A percentile compares a stretch with the other conserved stretches of the same genome.
Conservation (phyloP, 2,888 invertebrate species). For the Ichneumoninae sp. region DNA sequence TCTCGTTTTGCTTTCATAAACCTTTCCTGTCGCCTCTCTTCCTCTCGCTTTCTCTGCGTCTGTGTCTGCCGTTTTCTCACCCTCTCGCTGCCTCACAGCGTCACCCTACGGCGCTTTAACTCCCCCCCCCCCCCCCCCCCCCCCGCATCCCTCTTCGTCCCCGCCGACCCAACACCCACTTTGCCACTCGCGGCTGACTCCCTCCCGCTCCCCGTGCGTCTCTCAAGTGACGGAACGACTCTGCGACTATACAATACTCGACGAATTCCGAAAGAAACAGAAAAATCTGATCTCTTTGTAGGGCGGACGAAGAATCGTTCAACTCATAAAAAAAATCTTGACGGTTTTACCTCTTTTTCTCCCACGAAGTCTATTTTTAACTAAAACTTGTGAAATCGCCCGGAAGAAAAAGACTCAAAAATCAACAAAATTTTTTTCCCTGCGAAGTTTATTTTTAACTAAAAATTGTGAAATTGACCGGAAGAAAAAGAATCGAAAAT, state of each 20-base stretch:
- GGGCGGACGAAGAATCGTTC: background rate
- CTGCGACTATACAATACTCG: constrained; percentile 68
- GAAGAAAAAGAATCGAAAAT: background rate
- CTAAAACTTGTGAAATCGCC: no score
- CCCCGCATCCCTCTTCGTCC: constrained; percentile 40
- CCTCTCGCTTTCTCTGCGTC: constrained; percentile 61
- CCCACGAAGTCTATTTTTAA: no score
- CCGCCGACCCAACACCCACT: constrained; percentile 48
- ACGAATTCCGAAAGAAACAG: constrained; percentile 55
- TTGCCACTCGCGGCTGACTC: constrained; percentile 13
- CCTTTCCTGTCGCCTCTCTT: constrained; percentile 70
- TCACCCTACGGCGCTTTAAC: constrained; percentile 34
- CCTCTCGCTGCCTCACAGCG: constrained; percentile 41
- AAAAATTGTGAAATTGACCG: no score
- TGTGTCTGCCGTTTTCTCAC: constrained; percentile 12
- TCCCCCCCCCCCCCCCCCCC: background rate
- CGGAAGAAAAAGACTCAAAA: background rate
- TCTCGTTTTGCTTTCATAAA: constrained; percentile 80
- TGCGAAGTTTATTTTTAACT: no score
- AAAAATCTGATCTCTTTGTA: constrained; percentile 2
- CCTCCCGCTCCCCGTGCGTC: constrained; percentile 49
- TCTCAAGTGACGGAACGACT: constrained; percentile 71
- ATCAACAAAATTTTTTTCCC: background rate
- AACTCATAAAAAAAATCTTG: background rate
- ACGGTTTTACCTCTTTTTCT: background rate